Base-by-base conservation (phyloP, 2,888 invertebrate genomes). In the Icerya purchasi region DNA sequence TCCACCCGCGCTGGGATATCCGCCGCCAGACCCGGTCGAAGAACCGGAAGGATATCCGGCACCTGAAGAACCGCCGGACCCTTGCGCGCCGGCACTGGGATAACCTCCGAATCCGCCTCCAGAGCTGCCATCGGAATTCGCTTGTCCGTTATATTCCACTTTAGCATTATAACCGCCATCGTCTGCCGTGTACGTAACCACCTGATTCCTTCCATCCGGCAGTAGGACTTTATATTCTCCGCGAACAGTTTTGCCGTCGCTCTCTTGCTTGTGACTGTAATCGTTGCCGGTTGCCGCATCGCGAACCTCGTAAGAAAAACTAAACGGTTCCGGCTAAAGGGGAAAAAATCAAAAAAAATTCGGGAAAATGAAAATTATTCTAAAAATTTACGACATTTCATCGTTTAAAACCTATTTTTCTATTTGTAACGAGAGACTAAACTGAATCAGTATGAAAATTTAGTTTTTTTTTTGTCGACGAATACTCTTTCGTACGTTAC, bases 261-360 rank as follows among this genome's bases (percentile, higher is more conserved):
- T 67, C 54, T 67, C 66, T 36, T 67, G 67, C 54, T 64, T 64
- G 63, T 67, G 67, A n/a, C 67, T 65, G 62, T 65, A 68, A 62
- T 68, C 68, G 56, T 66, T 67, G 2, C 67, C 65, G 25, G 67
- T 67, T 50, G 65, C 65, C n/a, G 64, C 64, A 56, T 68, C 68
- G 60, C 67, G 67, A 49, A 68, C 68, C 64, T 68, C 67, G 60
- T 68, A 68, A 25, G 65, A 62, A 56, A 67, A 68, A 62, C 65
- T 68, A 64, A 66, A 68, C 14, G 68, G 68, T 56, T 68, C 67
- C 1, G 68, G 68, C 68, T 68, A 63, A 1, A 62, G 56, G 21
- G 52, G 56, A 61, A 52, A 56, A 57, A 50, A 19, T 20, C 21
- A 52, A 52, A n/a, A n/a, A n/a, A n/a, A n/a, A n/a, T n/a, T n/a